Percentiles rank a stretch among this genome's conserved stretches.
Evolutionary conservation across 2,888 invertebrate genomes (phyloP).

Genomic region (Pyrochroa serraticornis): DNA sequence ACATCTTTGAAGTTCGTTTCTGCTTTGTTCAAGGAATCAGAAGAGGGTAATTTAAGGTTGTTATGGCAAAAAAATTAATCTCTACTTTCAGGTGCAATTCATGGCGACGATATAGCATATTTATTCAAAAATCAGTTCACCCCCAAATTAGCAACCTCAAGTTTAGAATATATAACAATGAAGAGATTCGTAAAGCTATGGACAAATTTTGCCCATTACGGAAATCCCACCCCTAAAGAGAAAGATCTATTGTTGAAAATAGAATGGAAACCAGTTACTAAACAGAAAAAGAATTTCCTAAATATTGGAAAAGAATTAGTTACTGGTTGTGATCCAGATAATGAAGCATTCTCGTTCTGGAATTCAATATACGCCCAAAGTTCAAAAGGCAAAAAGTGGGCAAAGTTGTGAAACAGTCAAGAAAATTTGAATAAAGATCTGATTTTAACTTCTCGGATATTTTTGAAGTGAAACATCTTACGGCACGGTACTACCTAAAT

Average conservation of each 20-base stretch:
- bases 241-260: constrained; percentile 38
- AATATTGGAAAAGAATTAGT: constrained; percentile 45
- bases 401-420: no score
- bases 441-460: no score
- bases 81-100: constrained; percentile 38
- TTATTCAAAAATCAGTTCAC: constrained; percentile 38
- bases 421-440: no score
- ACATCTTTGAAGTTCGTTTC: constrained; percentile 37
- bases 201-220: constrained; percentile 50
- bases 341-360: neutral
- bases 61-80: neutral
- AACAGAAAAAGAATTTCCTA: constrained; percentile 40
- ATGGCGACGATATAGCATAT: constrained; percentile 43
- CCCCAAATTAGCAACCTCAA: constrained; percentile 28
- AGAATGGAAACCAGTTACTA: constrained; percentile 43
- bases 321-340: constrained; percentile 39
- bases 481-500: no score
- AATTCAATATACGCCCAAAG: neutral
- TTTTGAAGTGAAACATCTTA: no score
- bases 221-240: constrained; percentile 44
- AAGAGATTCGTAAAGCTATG: constrained; percentile 46
- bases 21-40: constrained; percentile 1
- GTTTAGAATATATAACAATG: constrained; percentile 34
- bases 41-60: constrained; percentile 3
- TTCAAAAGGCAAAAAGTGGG: neutral